Percentiles rank a stretch among this genome's conserved stretches.
These are phyloP conservation scores for Dasysyrphus albostriatus DNA, from an alignment of 2,888 invertebrate genomes.

Conservation along the genomic window DNA sequence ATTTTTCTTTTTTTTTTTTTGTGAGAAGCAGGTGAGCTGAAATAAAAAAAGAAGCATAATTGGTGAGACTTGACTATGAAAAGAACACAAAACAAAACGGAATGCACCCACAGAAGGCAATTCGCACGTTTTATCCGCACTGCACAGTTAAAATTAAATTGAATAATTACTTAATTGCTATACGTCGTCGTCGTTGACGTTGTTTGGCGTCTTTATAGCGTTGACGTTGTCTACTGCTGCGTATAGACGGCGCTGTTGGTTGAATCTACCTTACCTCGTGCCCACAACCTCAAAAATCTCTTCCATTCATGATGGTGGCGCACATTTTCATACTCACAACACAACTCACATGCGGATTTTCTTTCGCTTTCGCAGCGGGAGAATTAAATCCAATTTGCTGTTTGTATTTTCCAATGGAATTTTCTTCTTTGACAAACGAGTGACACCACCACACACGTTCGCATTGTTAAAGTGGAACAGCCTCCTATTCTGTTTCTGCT, in stretches of 20 bases:
- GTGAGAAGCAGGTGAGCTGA: constrained; percentile 49
- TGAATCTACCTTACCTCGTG: not conserved
- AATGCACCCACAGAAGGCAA: constrained; percentile 44
- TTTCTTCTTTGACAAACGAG: constrained; percentile 55
- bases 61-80: constrained; percentile 1
- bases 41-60: constrained; percentile 17
- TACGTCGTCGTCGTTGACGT: not conserved
- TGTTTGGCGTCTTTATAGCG: constrained; percentile 6
- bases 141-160: constrained; percentile 65
- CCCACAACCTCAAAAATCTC: constrained; percentile 1
- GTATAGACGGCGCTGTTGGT: constrained; percentile 12
- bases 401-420: constrained; percentile 52
- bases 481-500: constrained; percentile 10
- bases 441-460: constrained; percentile 41
- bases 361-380: constrained; percentile 49
- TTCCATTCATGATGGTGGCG: constrained; percentile 34
- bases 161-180: constrained; percentile 72
- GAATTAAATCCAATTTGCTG: constrained; percentile 63
- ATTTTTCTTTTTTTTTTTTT: not conserved
- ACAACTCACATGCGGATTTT: constrained; percentile 53
- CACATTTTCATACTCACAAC: not conserved
- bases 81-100: constrained; percentile 23
- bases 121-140: constrained; percentile 72
- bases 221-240: constrained; percentile 39
- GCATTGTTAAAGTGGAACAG: constrained; percentile 53